These are phyloP conservation scores for Dynastes maya DNA, from an alignment of 2,888 invertebrate genomes.

Conservation along the genomic window DNA sequence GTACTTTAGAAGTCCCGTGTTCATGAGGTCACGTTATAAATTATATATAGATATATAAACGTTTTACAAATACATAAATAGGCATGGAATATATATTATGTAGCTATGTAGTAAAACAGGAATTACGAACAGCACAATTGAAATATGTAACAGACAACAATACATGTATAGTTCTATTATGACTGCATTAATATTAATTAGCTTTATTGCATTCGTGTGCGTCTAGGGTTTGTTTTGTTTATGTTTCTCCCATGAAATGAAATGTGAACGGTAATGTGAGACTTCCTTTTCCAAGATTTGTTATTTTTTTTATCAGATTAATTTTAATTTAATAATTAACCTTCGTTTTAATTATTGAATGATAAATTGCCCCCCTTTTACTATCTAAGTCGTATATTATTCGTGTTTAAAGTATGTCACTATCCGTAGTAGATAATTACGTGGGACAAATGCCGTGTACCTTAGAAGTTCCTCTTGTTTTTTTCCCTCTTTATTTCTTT, in stretches of 20 bases:
- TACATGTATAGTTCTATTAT: not conserved
- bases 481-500: slow-evolving; percentile 16
- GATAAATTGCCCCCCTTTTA: not conserved
- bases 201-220: not conserved
- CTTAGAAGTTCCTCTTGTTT: slow-evolving; percentile 12
- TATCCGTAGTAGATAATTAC: slow-evolving; percentile 11
- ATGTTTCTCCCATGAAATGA: too few species aligned
- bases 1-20: not conserved
- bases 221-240: too few species aligned
- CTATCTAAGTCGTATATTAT: not conserved
- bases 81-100: not conserved
- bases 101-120: slow-evolving; percentile 5
- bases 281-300: too few species aligned
- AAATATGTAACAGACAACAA: not conserved
- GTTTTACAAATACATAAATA: not conserved
- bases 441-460: slow-evolving; percentile 17
- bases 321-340: too few species aligned
- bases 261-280: too few species aligned
- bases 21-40: slow-evolving; percentile 31
- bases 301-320: too few species aligned
- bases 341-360: too few species aligned
- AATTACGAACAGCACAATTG: not conserved
- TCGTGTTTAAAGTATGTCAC: slow-evolving; percentile 22
- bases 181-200: slow-evolving; percentile 2
- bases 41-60: not conserved